phyloP scores from a whole-genome alignment of 2,797 vertebrate genomes.

The Alca torda region DNA sequence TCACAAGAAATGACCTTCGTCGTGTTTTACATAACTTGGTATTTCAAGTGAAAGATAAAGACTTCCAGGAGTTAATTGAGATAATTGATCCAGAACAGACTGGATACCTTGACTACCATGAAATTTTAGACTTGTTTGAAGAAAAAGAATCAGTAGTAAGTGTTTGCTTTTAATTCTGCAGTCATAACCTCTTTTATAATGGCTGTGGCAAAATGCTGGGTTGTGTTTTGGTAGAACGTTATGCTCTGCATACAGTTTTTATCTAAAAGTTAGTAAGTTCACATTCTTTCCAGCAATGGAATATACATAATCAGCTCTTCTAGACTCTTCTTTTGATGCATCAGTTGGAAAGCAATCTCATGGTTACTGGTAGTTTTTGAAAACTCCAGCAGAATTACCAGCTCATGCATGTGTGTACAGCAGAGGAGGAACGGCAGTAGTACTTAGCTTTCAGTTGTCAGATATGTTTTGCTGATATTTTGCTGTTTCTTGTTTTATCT shows the following conservation, averaged over 20 bases:
- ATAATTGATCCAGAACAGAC: conserved; percentile 67
- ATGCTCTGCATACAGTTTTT: neutral
- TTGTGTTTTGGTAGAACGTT: neutral
- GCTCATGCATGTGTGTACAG: neutral
- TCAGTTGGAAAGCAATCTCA: neutral
- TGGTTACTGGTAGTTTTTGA: neutral
- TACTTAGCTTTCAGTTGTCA: neutral
- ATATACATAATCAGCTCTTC: neutral
- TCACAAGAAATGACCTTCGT: conserved; percentile 65
- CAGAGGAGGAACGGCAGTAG: neutral
- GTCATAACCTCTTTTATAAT: neutral
- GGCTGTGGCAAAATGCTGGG: neutral
- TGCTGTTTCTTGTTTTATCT: neutral
- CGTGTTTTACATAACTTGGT: conserved; percentile 41
- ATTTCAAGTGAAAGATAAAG: conserved; percentile 58
- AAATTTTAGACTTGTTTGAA: conserved; percentile 54
- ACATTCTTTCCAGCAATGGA: neutral
- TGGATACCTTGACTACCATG: conserved; percentile 30
- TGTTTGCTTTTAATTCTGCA: neutral
- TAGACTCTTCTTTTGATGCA: neutral
- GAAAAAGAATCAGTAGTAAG: conserved; percentile 30
- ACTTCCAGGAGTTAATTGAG: conserved; percentile 73
- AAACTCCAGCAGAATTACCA: neutral
- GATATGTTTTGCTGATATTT: neutral
- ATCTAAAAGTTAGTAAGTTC: neutral